A percentile compares a stretch with the other conserved stretches of the same genome.
Evolutionary conservation across 2,797 vertebrate species (phyloP).

Genomic region (Ctenosaura bakeri): DNA sequence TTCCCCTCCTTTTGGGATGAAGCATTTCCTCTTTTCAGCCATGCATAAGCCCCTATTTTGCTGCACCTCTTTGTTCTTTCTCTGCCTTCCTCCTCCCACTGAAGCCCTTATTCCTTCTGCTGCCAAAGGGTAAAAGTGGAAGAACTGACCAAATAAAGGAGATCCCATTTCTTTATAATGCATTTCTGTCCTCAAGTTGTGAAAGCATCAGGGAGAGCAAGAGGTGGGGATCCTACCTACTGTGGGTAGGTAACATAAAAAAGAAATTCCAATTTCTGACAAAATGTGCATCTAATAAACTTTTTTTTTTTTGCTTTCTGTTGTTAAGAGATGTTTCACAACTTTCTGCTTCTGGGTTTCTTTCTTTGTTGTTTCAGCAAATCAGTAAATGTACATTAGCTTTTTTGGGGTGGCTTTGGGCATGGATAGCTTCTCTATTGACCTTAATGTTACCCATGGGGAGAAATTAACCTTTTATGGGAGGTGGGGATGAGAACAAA

Average conservation of each 20-base stretch:
- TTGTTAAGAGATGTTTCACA: background rate
- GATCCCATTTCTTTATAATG: background rate
- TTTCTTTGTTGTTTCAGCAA: conserved; percentile 25
- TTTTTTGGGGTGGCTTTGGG: conserved; percentile 12
- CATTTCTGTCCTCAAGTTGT: background rate
- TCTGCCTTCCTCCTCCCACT: background rate
- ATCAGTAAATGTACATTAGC: rapidly evolving
- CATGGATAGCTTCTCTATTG: conserved; percentile 11
- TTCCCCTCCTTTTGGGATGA: background rate
- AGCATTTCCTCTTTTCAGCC: background rate
- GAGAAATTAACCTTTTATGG: background rate
- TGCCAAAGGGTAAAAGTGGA: background rate
- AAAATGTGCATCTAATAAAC: background rate
- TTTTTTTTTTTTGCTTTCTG: background rate
- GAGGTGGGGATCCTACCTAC: background rate
- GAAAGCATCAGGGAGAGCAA: conserved; percentile 8
- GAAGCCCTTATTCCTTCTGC: background rate
- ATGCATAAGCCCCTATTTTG: background rate
- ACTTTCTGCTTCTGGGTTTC: background rate
- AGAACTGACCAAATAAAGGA: background rate
- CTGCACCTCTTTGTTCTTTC: background rate
- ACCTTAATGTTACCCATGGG: conserved; percentile 10
- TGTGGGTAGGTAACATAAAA: background rate
- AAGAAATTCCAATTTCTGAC: background rate
- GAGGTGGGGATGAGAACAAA: background rate